A percentile compares a stretch with the other conserved stretches of the same genome.
phyloP scores from a whole-genome alignment of 2,888 invertebrate species.

The Phania funesta region DNA sequence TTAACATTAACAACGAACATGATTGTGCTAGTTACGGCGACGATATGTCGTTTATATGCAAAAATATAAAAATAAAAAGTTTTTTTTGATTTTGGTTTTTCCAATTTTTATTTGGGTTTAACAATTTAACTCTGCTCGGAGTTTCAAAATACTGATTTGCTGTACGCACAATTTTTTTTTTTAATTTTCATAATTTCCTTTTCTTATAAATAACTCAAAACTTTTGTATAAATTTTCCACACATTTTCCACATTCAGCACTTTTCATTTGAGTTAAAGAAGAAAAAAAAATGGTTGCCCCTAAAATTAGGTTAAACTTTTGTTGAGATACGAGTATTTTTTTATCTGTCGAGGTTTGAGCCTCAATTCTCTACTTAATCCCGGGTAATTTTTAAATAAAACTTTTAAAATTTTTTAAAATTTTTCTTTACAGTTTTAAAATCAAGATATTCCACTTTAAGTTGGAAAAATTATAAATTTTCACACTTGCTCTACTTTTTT shows the following conservation, averaged over 20 bases:
- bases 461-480: conserved; percentile 58
- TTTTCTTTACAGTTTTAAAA: neutral
- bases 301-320: conserved; percentile 58
- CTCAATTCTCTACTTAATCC: conserved; percentile 11
- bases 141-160: too few relatives aligned
- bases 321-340: conserved; percentile 34
- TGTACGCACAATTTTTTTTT: too few relatives aligned
- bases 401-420: neutral
- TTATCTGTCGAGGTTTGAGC: conserved; percentile 9
- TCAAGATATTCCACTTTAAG: conserved; percentile 18
- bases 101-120: too few relatives aligned
- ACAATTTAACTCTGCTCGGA: too few relatives aligned
- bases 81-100: conserved; percentile 1
- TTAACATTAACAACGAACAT: conserved; percentile 63
- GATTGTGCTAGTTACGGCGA: conserved; percentile 66
- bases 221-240: neutral
- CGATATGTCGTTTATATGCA: conserved; percentile 58
- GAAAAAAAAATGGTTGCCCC: conserved; percentile 34
- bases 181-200: too few relatives aligned
- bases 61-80: conserved; percentile 13
- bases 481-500: conserved; percentile 70
- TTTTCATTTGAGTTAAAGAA: conserved; percentile 1
- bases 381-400: neutral
- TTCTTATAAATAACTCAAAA: neutral
- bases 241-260: conserved; percentile 11